Evolutionary conservation across 2,113 vertebrate species (phyloP).

Genomic region (Lepisosteus oculatus): DNA sequence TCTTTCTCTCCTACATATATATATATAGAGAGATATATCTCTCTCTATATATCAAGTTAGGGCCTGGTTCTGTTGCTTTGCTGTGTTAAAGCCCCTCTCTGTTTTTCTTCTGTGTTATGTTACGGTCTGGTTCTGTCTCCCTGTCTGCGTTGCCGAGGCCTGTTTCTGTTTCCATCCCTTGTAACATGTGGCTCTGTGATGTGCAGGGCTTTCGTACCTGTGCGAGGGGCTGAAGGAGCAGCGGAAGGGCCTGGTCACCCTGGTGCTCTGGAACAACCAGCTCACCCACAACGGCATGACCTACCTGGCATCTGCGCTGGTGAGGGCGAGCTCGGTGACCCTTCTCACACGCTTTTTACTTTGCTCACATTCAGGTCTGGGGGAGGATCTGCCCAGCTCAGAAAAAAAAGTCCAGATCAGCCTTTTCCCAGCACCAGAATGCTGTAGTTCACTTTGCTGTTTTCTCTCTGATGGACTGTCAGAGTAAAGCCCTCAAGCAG

Average conservation of each 20-base stretch:
- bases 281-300: constrained; percentile 92
- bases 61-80: too few species aligned
- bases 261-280: constrained; percentile 97
- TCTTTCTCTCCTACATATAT: neutral
- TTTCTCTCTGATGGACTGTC: too few species aligned
- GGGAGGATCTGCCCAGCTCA: too few species aligned
- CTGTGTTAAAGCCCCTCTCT: neutral
- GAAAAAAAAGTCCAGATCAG: too few species aligned
- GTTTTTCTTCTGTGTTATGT: neutral
- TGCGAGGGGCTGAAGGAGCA: constrained; percentile 94
- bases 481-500: too few species aligned
- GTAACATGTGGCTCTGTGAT: neutral
- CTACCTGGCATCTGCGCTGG: constrained; percentile 85
- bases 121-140: neutral
- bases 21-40: too few species aligned
- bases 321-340: constrained; percentile 44
- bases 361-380: too few species aligned
- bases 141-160: too few species aligned
- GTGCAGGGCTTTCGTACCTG: constrained; percentile 82
- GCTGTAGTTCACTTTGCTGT: too few species aligned
- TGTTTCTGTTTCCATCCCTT: neutral
- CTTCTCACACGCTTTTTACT: too few species aligned
- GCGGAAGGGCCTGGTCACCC: constrained; percentile 81
- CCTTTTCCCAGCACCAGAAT: too few species aligned
- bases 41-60: too few species aligned